Conservation (phyloP, 2,113 vertebrate species). For the Paramisgurnus dabryanus region DNA sequence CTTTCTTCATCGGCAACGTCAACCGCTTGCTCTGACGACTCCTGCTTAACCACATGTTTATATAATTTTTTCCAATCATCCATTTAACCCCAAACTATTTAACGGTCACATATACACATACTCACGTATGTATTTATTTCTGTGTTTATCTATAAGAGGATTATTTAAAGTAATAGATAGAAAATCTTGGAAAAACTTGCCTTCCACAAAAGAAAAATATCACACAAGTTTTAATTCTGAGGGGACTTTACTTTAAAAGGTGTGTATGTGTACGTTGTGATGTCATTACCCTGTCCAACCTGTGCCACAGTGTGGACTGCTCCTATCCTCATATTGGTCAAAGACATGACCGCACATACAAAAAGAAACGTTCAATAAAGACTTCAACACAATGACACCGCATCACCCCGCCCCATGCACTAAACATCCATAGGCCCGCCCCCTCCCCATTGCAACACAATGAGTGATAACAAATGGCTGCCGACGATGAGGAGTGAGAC, state of each 20-base stretch:
- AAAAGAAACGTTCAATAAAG: neutral
- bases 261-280: neutral
- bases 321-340: neutral
- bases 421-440: neutral
- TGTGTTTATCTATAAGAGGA: no score
- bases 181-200: no score
- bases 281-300: neutral
- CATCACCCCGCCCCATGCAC: neutral
- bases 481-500: neutral
- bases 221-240: no score
- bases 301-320: neutral
- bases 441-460: neutral
- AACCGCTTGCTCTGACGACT: neutral
- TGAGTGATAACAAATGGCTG: neutral
- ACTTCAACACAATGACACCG: neutral
- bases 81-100: neutral
- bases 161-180: no score
- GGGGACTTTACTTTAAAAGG: neutral
- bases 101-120: neutral
- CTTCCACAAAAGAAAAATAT: no score
- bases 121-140: no score
- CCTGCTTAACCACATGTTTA: neutral
- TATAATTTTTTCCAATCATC: neutral
- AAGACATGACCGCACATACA: neutral
- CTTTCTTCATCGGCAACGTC: constrained; percentile 25